phyloP scores from a whole-genome alignment of 2,113 vertebrate genomes.

The Cochlearius cochlearius region DNA sequence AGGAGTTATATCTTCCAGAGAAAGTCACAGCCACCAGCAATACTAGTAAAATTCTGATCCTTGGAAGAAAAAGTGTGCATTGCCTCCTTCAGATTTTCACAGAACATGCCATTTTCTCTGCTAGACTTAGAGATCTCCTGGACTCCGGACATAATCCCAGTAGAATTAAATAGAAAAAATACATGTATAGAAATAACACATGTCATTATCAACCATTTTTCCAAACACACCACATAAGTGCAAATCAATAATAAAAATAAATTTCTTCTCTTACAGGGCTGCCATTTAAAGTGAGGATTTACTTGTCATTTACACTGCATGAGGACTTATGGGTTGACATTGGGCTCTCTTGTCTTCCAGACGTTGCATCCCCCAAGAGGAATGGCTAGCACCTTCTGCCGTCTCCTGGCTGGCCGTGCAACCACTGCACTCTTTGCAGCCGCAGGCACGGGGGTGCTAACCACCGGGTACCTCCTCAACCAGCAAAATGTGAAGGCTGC shows the following conservation, averaged over 20 bases:
- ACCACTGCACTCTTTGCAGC: slow-evolving; percentile 80
- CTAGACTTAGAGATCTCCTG: background rate
- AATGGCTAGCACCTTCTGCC: slow-evolving; percentile 86
- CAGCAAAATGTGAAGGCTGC: slow-evolving; percentile 73
- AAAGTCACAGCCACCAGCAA: background rate
- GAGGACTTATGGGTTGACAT: background rate
- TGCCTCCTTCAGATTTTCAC: background rate
- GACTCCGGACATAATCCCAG: background rate
- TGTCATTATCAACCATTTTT: background rate
- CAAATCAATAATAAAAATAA: background rate
- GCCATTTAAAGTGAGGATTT: background rate
- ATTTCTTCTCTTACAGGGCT: background rate
- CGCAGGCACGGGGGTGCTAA: slow-evolving; percentile 78
- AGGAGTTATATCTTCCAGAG: background rate
- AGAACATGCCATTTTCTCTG: background rate
- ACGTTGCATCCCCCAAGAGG: background rate
- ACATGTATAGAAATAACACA: background rate
- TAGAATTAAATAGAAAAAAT: background rate
- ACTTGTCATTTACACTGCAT: background rate
- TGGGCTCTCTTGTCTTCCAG: slow-evolving; percentile 11
- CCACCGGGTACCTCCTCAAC: slow-evolving; percentile 81
- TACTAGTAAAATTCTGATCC: background rate
- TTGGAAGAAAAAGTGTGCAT: background rate
- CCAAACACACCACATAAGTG: background rate
- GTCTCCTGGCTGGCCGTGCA: slow-evolving; percentile 81